Evolutionary conservation across 2,888 invertebrate species (phyloP), one percentile per base, ranked within the genome.

Genomic region (Campoplex nolae): DNA sequence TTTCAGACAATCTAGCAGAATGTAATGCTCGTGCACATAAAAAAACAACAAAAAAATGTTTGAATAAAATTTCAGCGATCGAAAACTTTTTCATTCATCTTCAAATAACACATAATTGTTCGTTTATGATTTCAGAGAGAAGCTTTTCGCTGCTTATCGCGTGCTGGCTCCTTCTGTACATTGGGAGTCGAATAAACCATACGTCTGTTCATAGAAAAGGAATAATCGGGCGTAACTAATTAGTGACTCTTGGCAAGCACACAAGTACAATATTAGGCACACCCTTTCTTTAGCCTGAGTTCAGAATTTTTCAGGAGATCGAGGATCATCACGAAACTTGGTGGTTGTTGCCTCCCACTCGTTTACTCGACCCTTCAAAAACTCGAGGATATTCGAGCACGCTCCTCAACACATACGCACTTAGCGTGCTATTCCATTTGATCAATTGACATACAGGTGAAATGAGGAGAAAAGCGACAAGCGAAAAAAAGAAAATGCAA

Each of bases 141-240:
- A 82, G 70, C 51, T n/a, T 78, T 11, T 38, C 32, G 48, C 28
- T 87, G 56, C 68, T 84, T 70, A 75, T 84, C n/a, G 65, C 67
- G 23, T 87, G 87, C 65, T 87, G 87, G 87, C 58, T 84, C 18
- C 62, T 84, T n/a, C 45, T 87, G 54, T 65, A 70, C 38, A 38
- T 42, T 23, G 58, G 74, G 58, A 75, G 56, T n/a, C 62, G 23
- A 51, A 79, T 54, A 70, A 48, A 38, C 28, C 28, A 76, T 48
- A 67, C 78, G 75, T 56, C 51, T 70, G 81, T 70, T 28, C 68
- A 70, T 65, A 84, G 82, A 74, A 77, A 56, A 82, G 78, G 65
- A 82, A 87, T 84, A 87, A 84, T 79, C 82, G 87, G 87, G 68
- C 76, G 84, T 82, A 82, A 84, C 77, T 84, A 87, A 87, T 84